phyloP scores from a whole-genome alignment of 92 coral and sea anemone genomes.

The Chrysogorgia sp. region DNA sequence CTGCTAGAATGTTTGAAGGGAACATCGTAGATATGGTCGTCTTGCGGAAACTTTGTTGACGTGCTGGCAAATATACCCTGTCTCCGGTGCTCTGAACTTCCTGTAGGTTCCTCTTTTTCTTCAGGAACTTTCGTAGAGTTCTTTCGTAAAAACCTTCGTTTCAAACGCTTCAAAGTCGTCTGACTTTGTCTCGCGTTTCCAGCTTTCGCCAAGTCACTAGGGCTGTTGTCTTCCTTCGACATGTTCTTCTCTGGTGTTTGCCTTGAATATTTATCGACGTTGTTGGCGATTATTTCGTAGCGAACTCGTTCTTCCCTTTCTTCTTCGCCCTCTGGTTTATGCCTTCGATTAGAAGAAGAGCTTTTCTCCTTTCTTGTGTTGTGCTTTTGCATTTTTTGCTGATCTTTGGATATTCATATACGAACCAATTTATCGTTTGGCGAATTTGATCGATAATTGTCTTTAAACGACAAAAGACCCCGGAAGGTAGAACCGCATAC shows the following conservation, averaged over 20 bases:
- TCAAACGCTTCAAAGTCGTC: conserved; percentile 25
- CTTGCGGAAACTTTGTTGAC: background rate
- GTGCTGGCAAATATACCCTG: background rate
- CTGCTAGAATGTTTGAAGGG: background rate
- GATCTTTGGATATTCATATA: background rate
- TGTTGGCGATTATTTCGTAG: background rate
- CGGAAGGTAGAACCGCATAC: background rate
- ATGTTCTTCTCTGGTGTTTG: too few species aligned
- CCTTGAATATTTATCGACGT: background rate
- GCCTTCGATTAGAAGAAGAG: background rate
- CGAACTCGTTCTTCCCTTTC: background rate
- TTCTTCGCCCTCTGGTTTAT: background rate
- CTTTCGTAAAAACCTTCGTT: conserved; percentile 20
- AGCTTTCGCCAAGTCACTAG: background rate
- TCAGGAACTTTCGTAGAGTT: background rate
- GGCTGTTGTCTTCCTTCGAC: too few species aligned
- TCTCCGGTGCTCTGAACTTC: background rate
- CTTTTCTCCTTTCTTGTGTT: background rate
- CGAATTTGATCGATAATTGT: background rate
- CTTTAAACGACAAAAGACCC: background rate
- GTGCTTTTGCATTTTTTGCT: conserved; percentile 28
- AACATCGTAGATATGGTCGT: conserved; percentile 29
- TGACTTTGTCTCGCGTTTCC: background rate
- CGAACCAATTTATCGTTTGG: background rate
- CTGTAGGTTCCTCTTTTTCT: background rate